These are phyloP conservation scores for Oreochromis grahami DNA, from an alignment of 2,797 vertebrate genomes.

Conservation along the genomic window DNA sequence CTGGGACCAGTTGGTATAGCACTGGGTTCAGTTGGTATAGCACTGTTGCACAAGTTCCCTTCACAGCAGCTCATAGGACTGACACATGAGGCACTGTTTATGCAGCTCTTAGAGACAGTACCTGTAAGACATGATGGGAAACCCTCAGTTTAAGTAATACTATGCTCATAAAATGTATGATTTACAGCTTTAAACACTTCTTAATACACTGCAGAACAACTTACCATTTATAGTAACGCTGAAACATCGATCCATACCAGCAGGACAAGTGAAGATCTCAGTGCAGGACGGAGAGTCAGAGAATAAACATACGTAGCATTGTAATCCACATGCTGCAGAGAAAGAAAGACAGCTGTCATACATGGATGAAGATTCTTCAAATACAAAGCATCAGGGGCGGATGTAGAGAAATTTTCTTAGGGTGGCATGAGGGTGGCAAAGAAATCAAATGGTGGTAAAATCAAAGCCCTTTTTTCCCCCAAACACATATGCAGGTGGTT, in stretches of 20 bases:
- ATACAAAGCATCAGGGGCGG: neutral
- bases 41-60: conserved; percentile 48
- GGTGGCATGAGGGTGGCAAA: too few relatives aligned
- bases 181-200: neutral
- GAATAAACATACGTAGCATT: conserved; percentile 40
- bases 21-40: too few relatives aligned
- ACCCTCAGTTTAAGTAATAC: too few relatives aligned
- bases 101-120: too few relatives aligned
- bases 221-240: neutral
- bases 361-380: neutral
- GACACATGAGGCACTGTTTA: neutral
- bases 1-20: too few relatives aligned
- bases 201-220: neutral
- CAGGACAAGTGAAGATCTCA: neutral
- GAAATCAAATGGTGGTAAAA: too few relatives aligned
- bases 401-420: too few relatives aligned
- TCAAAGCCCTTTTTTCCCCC: too few relatives aligned
- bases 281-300: conserved; percentile 27
- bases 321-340: conserved; percentile 39
- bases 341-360: neutral
- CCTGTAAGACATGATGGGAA: too few relatives aligned
- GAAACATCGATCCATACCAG: conserved; percentile 31
- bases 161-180: too few relatives aligned
- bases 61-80: conserved; percentile 10
- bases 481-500: too few relatives aligned